Evolutionary conservation across 2,113 vertebrate genomes (phyloP).

Genomic region (Leptosomus discolor): DNA sequence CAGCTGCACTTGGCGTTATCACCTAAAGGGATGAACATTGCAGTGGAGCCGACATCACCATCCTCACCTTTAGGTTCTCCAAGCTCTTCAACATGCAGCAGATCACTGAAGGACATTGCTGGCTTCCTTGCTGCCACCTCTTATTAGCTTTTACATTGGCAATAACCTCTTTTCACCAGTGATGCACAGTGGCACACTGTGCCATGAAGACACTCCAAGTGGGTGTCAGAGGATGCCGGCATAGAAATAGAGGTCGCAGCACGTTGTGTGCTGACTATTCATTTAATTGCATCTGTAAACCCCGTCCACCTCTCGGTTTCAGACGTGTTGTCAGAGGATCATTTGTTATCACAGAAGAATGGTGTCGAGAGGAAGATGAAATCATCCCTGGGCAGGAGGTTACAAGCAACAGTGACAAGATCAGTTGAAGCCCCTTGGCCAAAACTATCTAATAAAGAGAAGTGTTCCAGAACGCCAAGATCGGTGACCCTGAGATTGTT

Average conservation of each 20-base stretch:
- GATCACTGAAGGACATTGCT: not conserved
- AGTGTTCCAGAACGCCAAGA: not conserved
- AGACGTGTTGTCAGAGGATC: not conserved
- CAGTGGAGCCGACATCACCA: not conserved
- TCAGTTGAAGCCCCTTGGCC: not conserved
- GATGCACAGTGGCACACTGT: fast-evolving
- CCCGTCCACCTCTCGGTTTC: not conserved
- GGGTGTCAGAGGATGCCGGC: not conserved
- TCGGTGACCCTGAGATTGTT: not conserved
- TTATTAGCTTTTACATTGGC: not conserved
- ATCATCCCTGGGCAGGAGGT: conserved; percentile 9
- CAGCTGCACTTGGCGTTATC: not conserved
- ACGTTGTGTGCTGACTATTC: not conserved
- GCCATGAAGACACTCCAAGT: not conserved
- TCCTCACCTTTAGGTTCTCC: not conserved
- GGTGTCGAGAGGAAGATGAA: not conserved
- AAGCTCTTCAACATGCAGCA: not conserved
- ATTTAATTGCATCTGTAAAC: not conserved
- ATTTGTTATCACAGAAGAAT: not conserved
- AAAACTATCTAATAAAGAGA: not conserved
- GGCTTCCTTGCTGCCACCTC: not conserved
- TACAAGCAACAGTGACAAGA: not conserved
- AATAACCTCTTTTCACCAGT: not conserved
- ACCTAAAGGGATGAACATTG: not conserved
- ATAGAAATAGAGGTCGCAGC: not conserved